Conservation (phyloP, 1,140 invertebrate genomes). For the Colletes latitarsis region DNA sequence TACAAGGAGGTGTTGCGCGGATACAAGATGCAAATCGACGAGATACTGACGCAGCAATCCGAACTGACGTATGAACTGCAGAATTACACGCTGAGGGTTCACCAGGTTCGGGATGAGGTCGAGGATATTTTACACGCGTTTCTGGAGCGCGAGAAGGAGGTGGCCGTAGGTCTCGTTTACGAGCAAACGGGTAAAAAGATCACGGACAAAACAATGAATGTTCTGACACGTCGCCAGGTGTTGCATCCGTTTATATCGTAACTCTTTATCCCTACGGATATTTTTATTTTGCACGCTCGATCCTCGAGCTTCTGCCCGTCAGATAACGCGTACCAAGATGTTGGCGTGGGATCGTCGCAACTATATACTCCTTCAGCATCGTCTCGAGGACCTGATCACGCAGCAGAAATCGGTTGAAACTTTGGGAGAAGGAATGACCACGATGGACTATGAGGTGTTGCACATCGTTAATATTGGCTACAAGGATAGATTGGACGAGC, state of each 20-base stretch:
- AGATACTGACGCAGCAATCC: constrained; percentile 23
- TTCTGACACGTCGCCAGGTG: constrained; percentile 61
- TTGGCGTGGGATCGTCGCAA: constrained; percentile 43
- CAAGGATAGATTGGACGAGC: constrained; percentile 63
- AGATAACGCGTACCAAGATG: constrained; percentile 50
- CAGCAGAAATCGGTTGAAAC: constrained; percentile 48
- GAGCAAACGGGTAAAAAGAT: constrained; percentile 56
- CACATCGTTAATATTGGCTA: constrained; percentile 36
- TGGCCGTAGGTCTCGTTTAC: constrained; percentile 55
- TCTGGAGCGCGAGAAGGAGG: constrained; percentile 46
- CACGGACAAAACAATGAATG: constrained; percentile 56
- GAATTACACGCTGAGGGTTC: constrained; percentile 33
- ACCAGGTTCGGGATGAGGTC: constrained; percentile 33
- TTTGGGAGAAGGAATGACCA: constrained; percentile 63
- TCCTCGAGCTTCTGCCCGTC: neutral
- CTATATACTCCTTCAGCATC: constrained; percentile 46
- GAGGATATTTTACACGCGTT: constrained; percentile 40
- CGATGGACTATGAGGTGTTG: constrained; percentile 62
- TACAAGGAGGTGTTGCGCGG: constrained; percentile 54
- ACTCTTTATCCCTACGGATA: neutral
- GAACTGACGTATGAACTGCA: constrained; percentile 47
- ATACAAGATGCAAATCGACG: constrained; percentile 60
- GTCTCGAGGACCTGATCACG: constrained; percentile 43
- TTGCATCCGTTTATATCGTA: constrained; percentile 19
- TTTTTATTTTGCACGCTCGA: neutral